phyloP scores from a whole-genome alignment of 1,140 invertebrate species.

The Whitmania pigra region DNA sequence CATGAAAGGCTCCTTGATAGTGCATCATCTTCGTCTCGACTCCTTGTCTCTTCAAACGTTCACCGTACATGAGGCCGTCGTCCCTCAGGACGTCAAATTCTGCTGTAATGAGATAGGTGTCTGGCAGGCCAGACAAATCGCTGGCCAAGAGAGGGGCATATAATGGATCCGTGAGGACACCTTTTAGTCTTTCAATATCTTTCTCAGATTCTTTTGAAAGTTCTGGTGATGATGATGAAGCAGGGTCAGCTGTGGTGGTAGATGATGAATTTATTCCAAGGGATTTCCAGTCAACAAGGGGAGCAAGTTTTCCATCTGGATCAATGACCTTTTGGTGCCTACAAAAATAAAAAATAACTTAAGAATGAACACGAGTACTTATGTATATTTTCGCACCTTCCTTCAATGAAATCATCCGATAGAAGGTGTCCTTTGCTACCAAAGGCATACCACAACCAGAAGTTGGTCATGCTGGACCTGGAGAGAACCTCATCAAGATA shows the following conservation, averaged over 20 bases:
- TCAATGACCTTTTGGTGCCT: conserved; percentile 1
- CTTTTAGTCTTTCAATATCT: conserved; percentile 28
- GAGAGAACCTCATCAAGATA: conserved; percentile 20
- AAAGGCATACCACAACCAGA: conserved; percentile 24
- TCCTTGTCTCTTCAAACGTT: background rate
- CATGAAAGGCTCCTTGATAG: conserved; percentile 13
- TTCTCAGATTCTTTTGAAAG: background rate
- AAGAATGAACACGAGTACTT: too few relatives aligned
- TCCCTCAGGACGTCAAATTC: conserved; percentile 25
- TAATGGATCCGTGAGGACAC: conserved; percentile 20
- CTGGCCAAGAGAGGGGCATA: conserved; percentile 25
- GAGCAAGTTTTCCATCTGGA: background rate
- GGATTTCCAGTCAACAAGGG: background rate
- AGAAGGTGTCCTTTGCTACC: conserved; percentile 1
- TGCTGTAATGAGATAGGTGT: conserved; percentile 17
- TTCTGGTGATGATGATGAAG: background rate
- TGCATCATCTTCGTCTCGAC: background rate
- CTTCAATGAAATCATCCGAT: background rate
- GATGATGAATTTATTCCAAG: background rate
- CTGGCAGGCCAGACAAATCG: conserved; percentile 23
- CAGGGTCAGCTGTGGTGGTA: background rate
- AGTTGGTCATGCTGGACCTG: conserved; percentile 14
- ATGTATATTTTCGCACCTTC: background rate
- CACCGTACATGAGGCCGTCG: conserved; percentile 24
- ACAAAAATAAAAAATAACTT: background rate